A percentile compares a stretch with the other conserved stretches of the same genome.
Evolutionary conservation across 2,797 vertebrate genomes (phyloP).

Genomic region (Champsocephalus gunnari): DNA sequence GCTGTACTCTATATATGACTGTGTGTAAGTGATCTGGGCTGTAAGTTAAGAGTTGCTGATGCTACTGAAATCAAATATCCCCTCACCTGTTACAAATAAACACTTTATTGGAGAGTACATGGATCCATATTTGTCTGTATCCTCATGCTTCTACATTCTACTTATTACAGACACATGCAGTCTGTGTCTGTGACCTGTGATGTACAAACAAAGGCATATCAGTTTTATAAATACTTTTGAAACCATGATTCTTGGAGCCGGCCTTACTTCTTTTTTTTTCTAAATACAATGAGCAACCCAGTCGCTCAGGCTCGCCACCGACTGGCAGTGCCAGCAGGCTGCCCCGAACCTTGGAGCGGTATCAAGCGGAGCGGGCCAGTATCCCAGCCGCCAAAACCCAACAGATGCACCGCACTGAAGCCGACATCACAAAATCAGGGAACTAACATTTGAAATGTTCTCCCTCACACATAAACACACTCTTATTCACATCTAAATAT

Average conservation of each 20-base stretch:
- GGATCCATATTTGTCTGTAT: slow-evolving; percentile 36
- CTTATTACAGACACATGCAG: neutral
- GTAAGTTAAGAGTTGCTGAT: slow-evolving; percentile 67
- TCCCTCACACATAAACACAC: slow-evolving; percentile 55
- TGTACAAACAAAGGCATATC: slow-evolving; percentile 39
- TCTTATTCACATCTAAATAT: slow-evolving; percentile 68
- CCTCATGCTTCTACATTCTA: neutral
- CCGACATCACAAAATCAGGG: slow-evolving; percentile 66
- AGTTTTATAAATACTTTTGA: slow-evolving; percentile 48
- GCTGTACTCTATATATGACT: slow-evolving; percentile 70
- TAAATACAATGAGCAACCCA: slow-evolving; percentile 50
- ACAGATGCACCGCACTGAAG: slow-evolving; percentile 67
- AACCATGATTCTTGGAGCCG: slow-evolving; percentile 38
- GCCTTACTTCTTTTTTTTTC: slow-evolving; percentile 6
- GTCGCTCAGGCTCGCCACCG: slow-evolving; percentile 52
- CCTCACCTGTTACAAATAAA: slow-evolving; percentile 78
- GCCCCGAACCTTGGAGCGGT: slow-evolving; percentile 53
- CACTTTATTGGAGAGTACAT: slow-evolving; percentile 51
- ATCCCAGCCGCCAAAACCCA: slow-evolving; percentile 64
- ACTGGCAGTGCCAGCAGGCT: slow-evolving; percentile 59
- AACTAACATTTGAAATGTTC: slow-evolving; percentile 62
- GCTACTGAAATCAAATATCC: slow-evolving; percentile 75
- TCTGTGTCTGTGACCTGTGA: slow-evolving; percentile 32
- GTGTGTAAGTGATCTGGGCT: slow-evolving; percentile 70
- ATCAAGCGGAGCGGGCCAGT: slow-evolving; percentile 47